Evolutionary conservation across 1,140 invertebrate genomes (phyloP), one percentile per base, ranked within the genome.

Genomic region (Latrodectus geometricus): DNA sequence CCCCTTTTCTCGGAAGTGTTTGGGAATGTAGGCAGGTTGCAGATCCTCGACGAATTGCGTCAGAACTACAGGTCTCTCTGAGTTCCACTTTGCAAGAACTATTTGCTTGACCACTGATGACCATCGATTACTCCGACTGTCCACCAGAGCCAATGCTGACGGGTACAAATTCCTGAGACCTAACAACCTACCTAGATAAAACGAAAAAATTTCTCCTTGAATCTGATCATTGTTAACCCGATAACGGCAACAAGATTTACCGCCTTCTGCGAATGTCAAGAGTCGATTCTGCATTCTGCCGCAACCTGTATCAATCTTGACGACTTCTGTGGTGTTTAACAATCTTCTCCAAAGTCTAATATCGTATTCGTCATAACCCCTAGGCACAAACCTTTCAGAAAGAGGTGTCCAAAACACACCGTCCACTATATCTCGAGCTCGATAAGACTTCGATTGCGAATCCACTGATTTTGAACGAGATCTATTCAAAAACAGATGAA

Each of bases 221-320:
- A 97, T 96, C 91, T 97, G 96, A 90, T 97, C 96, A 23, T 95
- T 95, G 89, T 97, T 97, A 88, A 96, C 95, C 69, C 96, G 93
- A 90, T 97, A 97, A 50, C 96, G 92, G 0, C 95, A 95, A 89
- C 96, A 97, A 9, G 96, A 90, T 73, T 82, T 90, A 12, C 93
- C 92, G 0, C 95, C 95, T 90, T 96, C 95, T 80, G 93, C 93
- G 88, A 96, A 95, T 0, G 94, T 95, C 0, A 96, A 91, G 50
- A 96, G 89, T 11, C 96, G 92, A 90, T 97, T 97, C 90, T 96
- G 96, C 95, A 96, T 96, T 68, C 96, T 92, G 0, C 96, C 96
- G 90, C 96, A 97, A 0, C 96, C 96, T 20, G 93, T 92, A 89
- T 95, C 94, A 89, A 97, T 92, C 86, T 94, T 93, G 3, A 95